Conservation (phyloP, 2,888 invertebrate genomes). For the Caenorhabditis sp. region DNA sequence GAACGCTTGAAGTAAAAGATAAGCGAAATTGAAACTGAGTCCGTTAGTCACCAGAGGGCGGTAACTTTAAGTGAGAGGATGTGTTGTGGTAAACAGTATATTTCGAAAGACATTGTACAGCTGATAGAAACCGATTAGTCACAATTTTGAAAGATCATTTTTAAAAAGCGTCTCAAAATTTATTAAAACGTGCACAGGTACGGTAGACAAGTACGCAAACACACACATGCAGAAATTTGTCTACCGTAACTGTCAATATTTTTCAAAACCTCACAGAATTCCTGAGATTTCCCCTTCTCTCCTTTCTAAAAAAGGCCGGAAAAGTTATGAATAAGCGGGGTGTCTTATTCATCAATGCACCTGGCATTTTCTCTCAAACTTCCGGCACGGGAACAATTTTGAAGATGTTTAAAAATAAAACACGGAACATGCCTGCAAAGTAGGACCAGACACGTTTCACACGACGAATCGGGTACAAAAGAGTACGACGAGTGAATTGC, state of each 20-base stretch:
- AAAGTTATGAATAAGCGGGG: slow-evolving; percentile 21
- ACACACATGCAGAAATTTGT: not conserved
- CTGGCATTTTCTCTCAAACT: slow-evolving; percentile 20
- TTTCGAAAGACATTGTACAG: slow-evolving; percentile 32
- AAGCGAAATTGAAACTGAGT: slow-evolving; percentile 20
- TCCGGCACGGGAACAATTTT: slow-evolving; percentile 55
- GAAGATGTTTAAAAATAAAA: slow-evolving; percentile 29
- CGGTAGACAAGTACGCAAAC: not conserved
- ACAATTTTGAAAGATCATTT: not conserved
- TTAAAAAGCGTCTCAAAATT: too few relatives aligned
- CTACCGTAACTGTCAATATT: not conserved
- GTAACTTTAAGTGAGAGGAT: slow-evolving; percentile 9
- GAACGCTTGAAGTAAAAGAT: slow-evolving; percentile 24
- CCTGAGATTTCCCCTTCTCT: slow-evolving; percentile 1
- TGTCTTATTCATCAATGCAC: slow-evolving; percentile 19
- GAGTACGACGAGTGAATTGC: slow-evolving; percentile 29
- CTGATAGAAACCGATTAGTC: slow-evolving; percentile 18
- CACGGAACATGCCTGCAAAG: slow-evolving; percentile 37
- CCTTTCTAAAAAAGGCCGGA: slow-evolving; percentile 9
- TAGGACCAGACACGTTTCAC: slow-evolving; percentile 16
- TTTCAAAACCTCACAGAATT: not conserved
- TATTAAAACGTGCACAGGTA: not conserved
- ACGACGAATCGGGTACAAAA: slow-evolving; percentile 22
- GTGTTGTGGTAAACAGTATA: slow-evolving; percentile 30
- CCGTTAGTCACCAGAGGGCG: slow-evolving; percentile 43